Conservation (phyloP, 2,797 vertebrate species). For the Aratinga solstitialis region DNA sequence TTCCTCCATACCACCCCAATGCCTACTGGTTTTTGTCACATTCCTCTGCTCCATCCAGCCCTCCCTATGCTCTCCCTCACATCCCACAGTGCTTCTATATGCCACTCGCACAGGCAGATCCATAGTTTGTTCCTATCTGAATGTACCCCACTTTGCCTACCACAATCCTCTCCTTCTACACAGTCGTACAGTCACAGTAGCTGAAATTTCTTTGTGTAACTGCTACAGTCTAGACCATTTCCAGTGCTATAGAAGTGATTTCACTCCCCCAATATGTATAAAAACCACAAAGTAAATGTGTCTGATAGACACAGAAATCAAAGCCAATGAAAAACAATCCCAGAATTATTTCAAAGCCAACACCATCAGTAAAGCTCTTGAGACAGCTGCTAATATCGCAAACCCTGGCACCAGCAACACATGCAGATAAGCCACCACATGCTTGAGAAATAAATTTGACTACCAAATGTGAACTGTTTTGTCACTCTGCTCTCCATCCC, state of each 20-base stretch:
- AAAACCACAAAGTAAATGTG: rapidly evolving
- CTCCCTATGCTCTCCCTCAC: neutral
- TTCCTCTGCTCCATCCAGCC: neutral
- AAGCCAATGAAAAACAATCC: neutral
- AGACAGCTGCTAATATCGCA: neutral
- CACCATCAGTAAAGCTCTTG: neutral
- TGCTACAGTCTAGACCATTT: neutral
- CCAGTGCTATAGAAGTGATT: neutral
- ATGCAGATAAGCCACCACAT: neutral
- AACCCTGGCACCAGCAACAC: neutral
- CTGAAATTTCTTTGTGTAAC: neutral
- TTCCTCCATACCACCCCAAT: neutral
- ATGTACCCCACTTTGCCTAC: neutral
- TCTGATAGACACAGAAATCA: neutral
- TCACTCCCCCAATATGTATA: neutral
- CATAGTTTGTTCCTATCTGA: neutral
- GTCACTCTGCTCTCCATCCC: neutral
- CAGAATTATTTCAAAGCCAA: neutral
- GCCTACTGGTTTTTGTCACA: neutral
- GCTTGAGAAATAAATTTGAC: neutral
- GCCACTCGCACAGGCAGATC: neutral
- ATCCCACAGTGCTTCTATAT: neutral
- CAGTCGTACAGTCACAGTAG: neutral
- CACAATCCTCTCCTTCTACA: neutral
- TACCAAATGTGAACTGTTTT: neutral